Evolutionary conservation across 2,888 invertebrate genomes (phyloP).

Genomic region (Yponomeuta sedellus): DNA sequence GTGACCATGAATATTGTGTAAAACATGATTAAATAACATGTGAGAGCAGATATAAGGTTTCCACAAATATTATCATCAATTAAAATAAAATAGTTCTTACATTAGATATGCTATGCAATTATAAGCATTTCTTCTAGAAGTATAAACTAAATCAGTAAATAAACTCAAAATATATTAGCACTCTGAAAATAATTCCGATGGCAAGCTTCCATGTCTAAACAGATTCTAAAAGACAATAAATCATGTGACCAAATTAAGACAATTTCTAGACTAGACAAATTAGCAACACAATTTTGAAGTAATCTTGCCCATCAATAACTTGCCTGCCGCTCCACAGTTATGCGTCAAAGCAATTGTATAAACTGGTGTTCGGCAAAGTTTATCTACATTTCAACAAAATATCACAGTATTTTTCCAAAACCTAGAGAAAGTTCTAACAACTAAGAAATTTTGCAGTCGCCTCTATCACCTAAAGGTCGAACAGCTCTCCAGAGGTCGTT

Average conservation of each 20-base stretch:
- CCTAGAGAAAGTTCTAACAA: background rate
- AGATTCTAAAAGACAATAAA: background rate
- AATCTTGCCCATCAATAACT: background rate
- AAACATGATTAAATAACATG: conserved; percentile 4
- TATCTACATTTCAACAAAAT: background rate
- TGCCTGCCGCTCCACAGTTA: background rate
- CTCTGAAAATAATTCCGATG: conserved; percentile 12
- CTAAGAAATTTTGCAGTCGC: background rate
- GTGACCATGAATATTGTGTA: background rate
- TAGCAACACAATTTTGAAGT: background rate
- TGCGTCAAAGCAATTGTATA: background rate
- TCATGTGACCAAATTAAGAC: conserved; percentile 23
- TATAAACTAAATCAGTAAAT: conserved; percentile 10
- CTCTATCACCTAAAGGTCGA: background rate
- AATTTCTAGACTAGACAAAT: conserved; percentile 22
- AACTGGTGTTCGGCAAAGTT: too few species aligned
- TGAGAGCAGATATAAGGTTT: conserved; percentile 11
- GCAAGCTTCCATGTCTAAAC: conserved; percentile 14
- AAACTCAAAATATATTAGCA: conserved; percentile 15
- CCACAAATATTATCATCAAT: background rate
- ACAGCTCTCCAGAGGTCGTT: background rate
- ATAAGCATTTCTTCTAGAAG: conserved; percentile 5
- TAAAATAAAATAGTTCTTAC: conserved; percentile 6
- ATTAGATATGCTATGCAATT: background rate
- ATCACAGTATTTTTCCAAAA: background rate